A percentile compares a stretch with the other conserved stretches of the same genome.
Conservation (phyloP, 2,113 vertebrate genomes). For the Crypturellus undulatus region DNA sequence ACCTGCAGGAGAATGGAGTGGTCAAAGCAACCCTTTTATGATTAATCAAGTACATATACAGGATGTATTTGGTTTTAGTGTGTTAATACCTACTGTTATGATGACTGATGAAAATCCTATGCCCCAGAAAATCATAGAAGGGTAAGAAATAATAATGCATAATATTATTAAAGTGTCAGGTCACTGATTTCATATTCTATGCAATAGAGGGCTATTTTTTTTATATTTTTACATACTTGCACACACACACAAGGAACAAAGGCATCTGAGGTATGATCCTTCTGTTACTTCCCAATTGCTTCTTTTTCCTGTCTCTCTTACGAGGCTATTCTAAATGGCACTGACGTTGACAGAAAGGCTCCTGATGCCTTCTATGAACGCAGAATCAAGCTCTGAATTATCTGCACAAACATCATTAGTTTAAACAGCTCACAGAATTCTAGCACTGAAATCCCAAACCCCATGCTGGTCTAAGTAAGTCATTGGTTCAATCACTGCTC, state of each 20-base stretch:
- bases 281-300: neutral
- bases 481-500: neutral
- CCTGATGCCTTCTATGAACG: neutral
- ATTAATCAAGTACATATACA: neutral
- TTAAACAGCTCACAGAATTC: neutral
- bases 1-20: neutral
- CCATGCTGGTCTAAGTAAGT: neutral
- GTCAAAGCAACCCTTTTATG: neutral
- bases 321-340: neutral
- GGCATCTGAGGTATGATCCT: neutral
- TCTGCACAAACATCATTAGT: slow-evolving; percentile 1
- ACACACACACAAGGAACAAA: neutral
- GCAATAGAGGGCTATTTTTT: neutral
- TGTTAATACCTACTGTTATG: neutral
- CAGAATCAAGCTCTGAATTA: neutral
- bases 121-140: neutral
- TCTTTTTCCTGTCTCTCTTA: neutral
- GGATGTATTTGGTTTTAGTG: neutral
- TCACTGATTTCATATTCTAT: neutral
- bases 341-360: neutral
- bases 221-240: neutral
- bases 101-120: neutral
- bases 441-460: neutral
- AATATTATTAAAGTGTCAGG: neutral
- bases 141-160: neutral